A percentile compares a stretch with the other conserved stretches of the same genome.
These are phyloP conservation scores for Archivesica marissinica DNA, from an alignment of 1,140 invertebrate genomes.

Conservation along the genomic window DNA sequence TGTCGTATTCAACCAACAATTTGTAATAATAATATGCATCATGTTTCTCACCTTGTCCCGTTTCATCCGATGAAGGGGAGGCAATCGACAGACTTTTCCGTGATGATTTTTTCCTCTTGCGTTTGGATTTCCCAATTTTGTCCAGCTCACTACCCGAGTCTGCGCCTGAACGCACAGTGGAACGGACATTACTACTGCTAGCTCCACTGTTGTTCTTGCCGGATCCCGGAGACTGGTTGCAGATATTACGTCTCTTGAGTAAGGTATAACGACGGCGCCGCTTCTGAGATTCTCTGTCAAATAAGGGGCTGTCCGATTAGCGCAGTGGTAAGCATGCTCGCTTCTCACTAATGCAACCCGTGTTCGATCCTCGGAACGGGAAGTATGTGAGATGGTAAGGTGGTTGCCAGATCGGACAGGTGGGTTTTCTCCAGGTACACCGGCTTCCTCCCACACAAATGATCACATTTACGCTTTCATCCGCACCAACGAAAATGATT, in stretches of 20 bases:
- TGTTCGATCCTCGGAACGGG: too few species aligned
- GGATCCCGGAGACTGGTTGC: constrained; percentile 54
- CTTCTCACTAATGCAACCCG: too few species aligned
- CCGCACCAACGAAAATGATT: too few species aligned
- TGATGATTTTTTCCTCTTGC: constrained; percentile 49
- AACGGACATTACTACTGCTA: constrained; percentile 2
- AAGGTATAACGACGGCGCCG: constrained; percentile 65
- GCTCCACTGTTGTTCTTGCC: constrained; percentile 29
- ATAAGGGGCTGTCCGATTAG: too few species aligned
- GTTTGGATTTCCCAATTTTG: constrained; percentile 44
- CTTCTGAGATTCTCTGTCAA: constrained; percentile 70
- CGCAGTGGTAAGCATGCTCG: too few species aligned
- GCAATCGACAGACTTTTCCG: constrained; percentile 62
- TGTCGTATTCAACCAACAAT: too few species aligned
- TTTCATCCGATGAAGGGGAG: constrained; percentile 73
- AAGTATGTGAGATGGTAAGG: too few species aligned
- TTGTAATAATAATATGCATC: too few species aligned
- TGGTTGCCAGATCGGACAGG: too few species aligned
- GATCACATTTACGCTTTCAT: too few species aligned
- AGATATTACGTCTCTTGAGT: constrained; percentile 65
- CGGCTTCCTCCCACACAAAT: too few species aligned
- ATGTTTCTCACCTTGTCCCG: constrained; percentile 66
- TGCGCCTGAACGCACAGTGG: constrained; percentile 49
- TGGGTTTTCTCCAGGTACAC: too few species aligned
- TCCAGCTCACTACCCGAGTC: constrained; percentile 65